Evolutionary conservation across 2,797 vertebrate genomes (phyloP), one percentile per base, ranked within the genome.

Genomic region (Channallabes apus): DNA sequence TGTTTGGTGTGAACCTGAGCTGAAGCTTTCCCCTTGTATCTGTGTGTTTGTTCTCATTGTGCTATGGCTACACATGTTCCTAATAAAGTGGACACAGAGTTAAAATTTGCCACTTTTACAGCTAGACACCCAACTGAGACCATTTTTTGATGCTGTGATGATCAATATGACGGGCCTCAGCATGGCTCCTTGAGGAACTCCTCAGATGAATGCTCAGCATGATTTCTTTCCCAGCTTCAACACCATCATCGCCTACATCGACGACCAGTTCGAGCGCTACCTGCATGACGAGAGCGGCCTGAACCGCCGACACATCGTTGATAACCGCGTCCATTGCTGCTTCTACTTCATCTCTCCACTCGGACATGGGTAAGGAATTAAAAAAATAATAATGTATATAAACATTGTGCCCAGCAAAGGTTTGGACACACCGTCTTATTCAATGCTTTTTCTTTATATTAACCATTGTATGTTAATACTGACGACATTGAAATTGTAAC

Each of bases 331-430:
- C 87, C 98, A 99, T 90, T 99, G 98, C 92, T 99, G 98, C 93
- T 99, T 99, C 92, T 99, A 99, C 91, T 99, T 99, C 89, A 98
- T 99, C 90, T 99, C 98, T 9, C 98, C 98, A 0, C 97, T 99
- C 61, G 98, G 98, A n/a, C 98, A 99, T 0, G 98, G 98, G 98
- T 99, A 90, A 86, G 95, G 86, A 29, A 9, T 41, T 22, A 35
- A 5, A 35, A 7, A 18, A 54, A 5, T 8, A 24, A 46, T 3
- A 3, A 35, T 35, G 3, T 1, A 35, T 35, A 35, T 35, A 35
- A 35, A 35, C 35, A 35, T 35, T 3, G 41, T 2, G 8, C 41
- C 41, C 0, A 6, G 7, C 41, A 1, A 41, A 41, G 7, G 41
- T 41, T 41, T 41, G 61, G 20, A 62, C 24, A 62, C 24, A n/a